Evolutionary conservation across 2,797 vertebrate genomes (phyloP).

Genomic region (Salmo trutta): DNA sequence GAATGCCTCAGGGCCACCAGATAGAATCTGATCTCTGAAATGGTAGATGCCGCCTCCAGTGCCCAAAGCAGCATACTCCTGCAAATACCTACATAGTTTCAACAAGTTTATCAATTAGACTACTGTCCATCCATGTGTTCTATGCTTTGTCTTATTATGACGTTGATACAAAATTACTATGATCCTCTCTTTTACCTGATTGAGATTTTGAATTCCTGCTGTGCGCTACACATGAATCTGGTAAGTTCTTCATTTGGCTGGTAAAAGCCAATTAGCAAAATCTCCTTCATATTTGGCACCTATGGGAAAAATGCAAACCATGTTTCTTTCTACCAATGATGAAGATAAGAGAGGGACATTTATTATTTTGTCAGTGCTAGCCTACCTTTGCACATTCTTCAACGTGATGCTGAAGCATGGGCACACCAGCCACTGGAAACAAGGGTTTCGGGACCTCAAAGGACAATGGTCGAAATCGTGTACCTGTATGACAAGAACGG

Average conservation of each 20-base stretch:
- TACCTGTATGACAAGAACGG: constrained; percentile 74
- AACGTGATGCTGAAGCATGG: constrained; percentile 97
- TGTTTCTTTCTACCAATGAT: not conserved
- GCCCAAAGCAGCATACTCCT: constrained; percentile 93
- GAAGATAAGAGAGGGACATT: not conserved
- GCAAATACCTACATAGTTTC: constrained; percentile 84
- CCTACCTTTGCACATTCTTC: constrained; percentile 92
- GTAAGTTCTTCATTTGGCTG: constrained; percentile 93
- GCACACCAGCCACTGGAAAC: constrained; percentile 94
- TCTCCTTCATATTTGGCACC: constrained; percentile 95
- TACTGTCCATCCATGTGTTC: not conserved
- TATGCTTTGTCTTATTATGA: not conserved
- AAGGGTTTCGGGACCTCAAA: constrained; percentile 97
- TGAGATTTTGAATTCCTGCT: constrained; percentile 93
- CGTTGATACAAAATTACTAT: not conserved
- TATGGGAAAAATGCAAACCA: constrained; percentile 43
- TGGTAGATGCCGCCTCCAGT: constrained; percentile 98
- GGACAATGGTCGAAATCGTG: constrained; percentile 92
- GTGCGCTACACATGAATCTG: constrained; percentile 85
- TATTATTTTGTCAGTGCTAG: not conserved
- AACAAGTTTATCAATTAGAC: constrained; percentile 25
- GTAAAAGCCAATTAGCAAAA: constrained; percentile 94
- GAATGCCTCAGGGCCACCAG: constrained; percentile 86
- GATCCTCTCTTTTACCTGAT: constrained; percentile 78
- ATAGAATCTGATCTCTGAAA: constrained; percentile 98